phyloP scores from a whole-genome alignment of 2,113 vertebrate species.

The Erythrocercus mccallii region DNA sequence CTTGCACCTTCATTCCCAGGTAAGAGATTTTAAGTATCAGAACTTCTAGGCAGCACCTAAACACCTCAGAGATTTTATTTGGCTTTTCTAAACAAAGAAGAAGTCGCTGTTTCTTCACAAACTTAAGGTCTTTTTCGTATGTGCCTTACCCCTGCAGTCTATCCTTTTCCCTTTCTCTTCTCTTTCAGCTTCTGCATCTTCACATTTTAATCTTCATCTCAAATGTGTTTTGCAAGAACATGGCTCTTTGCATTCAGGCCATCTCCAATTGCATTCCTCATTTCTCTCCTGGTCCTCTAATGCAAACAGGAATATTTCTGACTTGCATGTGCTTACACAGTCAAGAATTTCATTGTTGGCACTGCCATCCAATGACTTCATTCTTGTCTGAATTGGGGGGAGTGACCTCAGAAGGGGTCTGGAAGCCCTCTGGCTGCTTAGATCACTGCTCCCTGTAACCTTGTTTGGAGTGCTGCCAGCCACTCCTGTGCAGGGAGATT shows the following conservation, averaged over 20 bases:
- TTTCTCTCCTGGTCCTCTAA: not conserved
- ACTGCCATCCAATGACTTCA: not conserved
- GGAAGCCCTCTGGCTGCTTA: not conserved
- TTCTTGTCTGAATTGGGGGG: not conserved
- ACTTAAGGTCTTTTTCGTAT: rapidly evolving
- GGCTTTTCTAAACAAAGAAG: not conserved
- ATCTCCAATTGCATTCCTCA: not conserved
- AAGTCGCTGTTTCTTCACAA: not conserved
- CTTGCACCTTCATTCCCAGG: not conserved
- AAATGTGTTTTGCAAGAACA: not conserved
- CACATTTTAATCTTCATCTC: not conserved
- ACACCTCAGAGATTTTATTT: not conserved
- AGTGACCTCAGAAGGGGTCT: not conserved
- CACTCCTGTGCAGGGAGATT: not conserved
- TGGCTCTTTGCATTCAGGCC: not conserved
- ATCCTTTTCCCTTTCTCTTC: not conserved
- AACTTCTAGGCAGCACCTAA: not conserved
- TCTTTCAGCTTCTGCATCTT: not conserved
- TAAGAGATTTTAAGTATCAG: not conserved
- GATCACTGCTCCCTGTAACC: not conserved
- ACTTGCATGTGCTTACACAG: not conserved
- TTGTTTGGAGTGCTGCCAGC: not conserved
- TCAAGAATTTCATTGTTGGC: not conserved
- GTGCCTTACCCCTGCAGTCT: not conserved
- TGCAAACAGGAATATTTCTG: not conserved